Base-by-base conservation (phyloP, 2,113 vertebrate genomes). In the Tachuris rubrigastra region DNA sequence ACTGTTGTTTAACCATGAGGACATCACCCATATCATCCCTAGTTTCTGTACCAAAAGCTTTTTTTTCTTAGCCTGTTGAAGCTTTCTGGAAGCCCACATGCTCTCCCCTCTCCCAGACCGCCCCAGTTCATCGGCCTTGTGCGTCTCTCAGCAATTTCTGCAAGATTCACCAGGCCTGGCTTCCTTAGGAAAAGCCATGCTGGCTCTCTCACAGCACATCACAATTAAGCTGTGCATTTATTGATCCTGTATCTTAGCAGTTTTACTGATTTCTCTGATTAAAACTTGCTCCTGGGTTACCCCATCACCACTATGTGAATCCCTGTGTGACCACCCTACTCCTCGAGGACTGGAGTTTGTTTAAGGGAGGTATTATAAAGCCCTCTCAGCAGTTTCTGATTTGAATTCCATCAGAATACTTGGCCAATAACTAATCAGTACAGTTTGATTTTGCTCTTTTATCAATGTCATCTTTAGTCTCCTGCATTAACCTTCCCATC, bases 61-160 rank as follows among this genome's bases (percentile, higher is more conserved):
- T 74, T 53, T 28, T 35, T 55, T 50, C n/a, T 41, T 18, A 17
- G 19, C 10, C 56, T 28, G 10, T 0, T 4, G 15, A 82, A 87
- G 39, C 7, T 37, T 66, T 39, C 25, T 62, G 33, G 69, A 81
- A 74, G 50, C 9, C n/a, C 3, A 0, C 0, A 0, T 13, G 23
- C 3, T 0, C 13, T 55, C 30, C 8, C 10, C 42, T 24, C 3
- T 0, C 12, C 16, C 33, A 78, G 25, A 59, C 18, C 25, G 31
- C 30, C 33, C 16, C 2, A 0, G 16, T 23, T 33, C 46, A 37
- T 1, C 5, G 25, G 18, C 16, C n/a, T 67, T 1, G 1, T 33
- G 41, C 25, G 33, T 59, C 33, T 56, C 5, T 37, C 68, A 80
- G 50, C 42, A 62, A 33, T 35, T 74, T 71, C 59, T 35, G 17